Base-by-base conservation (phyloP, 2,888 invertebrate genomes). In the Xylota segnis region DNA sequence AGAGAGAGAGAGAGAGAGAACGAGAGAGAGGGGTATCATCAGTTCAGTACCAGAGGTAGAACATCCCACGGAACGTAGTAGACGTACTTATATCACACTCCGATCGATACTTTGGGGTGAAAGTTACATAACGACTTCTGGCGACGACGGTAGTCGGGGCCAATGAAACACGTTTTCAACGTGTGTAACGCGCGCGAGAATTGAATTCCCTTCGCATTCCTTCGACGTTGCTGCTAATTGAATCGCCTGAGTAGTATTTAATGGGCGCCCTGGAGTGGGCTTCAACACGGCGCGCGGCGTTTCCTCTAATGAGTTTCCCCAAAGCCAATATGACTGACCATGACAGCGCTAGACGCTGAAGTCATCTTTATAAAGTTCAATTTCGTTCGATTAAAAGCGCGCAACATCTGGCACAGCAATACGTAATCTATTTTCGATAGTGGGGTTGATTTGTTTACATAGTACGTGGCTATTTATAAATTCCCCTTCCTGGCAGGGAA, bases 81-180 rank as follows among this genome's bases (percentile, higher is more conserved):
- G 81, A 81, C 71, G 32, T 43, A 7, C 78, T 65, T 58, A 71
- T 61, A 63, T 68, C 32, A 68, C 56, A 61, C 34, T 56, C 14
- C 65, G 82, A 86, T 86, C 86, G 82, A 86, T 86, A 86, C 59
- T 68, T 82, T 72, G 71, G 86, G 82, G 76, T 86, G 82, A 82
- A 81, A 72, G 82, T 86, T 86, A 82, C 76, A 77, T 86, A 86
- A 86, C 76, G 59, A 68, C 72, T 81, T 76, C 29, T 70, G 50
- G 37, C 59, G 66, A 71, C 83, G 50, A 65, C 83, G 50, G 58
- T 18, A 27, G 65, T 56, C 34, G 65, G 61, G 63, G 52, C 29
- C 54, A 66, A 59, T 72, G 50, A 40, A 50, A 54, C 75, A 79
- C 63, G 58, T 61, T 79, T 68, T 14, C 37, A 34, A 52, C 47